These are phyloP conservation scores for Zaprionus vittiger DNA, from an alignment of 1,140 invertebrate genomes.

Conservation along the genomic window DNA sequence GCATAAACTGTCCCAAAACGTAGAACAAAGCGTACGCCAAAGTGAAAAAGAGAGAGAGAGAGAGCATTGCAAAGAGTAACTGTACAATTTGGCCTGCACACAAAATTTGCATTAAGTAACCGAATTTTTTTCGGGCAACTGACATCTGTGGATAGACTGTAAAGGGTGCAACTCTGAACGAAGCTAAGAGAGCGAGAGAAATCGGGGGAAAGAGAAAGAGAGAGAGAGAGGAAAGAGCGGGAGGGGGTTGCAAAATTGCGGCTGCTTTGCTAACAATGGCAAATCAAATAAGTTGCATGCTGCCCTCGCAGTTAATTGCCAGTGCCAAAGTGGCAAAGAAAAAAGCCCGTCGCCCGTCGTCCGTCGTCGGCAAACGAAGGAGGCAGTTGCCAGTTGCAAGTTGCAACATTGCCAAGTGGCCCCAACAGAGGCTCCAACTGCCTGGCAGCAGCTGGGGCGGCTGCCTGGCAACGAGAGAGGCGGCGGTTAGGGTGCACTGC, in stretches of 20 bases:
- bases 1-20: not conserved
- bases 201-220: not conserved
- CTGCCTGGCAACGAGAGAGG: constrained; percentile 30
- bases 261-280: constrained; percentile 52
- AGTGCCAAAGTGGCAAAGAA: constrained; percentile 74
- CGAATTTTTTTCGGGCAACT: constrained; percentile 15
- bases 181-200: too few species aligned
- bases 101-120: constrained; percentile 27
- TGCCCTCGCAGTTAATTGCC: constrained; percentile 68
- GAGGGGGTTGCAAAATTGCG: constrained; percentile 28
- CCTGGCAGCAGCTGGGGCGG: constrained; percentile 52
- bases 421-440: constrained; percentile 12
- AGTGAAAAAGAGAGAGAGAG: not conserved
- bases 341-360: constrained; percentile 6
- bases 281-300: constrained; percentile 64
- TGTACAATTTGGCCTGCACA: constrained; percentile 11
- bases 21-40: not conserved
- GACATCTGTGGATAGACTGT: constrained; percentile 10
- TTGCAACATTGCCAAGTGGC: constrained; percentile 32
- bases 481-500: not conserved
- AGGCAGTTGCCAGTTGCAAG: constrained; percentile 34
- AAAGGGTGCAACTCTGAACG: not conserved
- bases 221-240: not conserved
- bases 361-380: not conserved
- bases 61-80: not conserved